These are phyloP conservation scores for Macaria liturata DNA, from an alignment of 2,888 invertebrate species.

Conservation along the genomic window DNA sequence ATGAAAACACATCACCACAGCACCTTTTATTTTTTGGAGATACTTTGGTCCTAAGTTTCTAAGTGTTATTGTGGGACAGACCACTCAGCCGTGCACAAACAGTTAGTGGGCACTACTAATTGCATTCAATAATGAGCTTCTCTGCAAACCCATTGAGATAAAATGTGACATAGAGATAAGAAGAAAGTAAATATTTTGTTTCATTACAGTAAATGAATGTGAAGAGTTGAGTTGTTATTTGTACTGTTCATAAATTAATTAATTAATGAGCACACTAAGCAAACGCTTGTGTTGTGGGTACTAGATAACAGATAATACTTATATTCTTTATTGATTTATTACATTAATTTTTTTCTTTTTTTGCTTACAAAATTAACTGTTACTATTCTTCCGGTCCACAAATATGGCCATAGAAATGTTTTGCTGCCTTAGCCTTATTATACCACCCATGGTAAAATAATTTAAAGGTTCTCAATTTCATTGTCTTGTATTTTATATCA, in stretches of 20 bases:
- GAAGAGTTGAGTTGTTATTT: slow-evolving; percentile 1
- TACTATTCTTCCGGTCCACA: not conserved
- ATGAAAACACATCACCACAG: too few species aligned
- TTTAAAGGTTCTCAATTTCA: too few species aligned
- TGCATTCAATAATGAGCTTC: slow-evolving; percentile 8
- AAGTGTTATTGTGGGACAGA: slow-evolving; percentile 13
- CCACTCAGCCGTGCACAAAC: slow-evolving; percentile 30
- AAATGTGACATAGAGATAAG: slow-evolving; percentile 36
- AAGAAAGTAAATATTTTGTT: slow-evolving; percentile 30
- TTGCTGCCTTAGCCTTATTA: too few species aligned
- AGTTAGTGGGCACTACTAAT: slow-evolving; percentile 31
- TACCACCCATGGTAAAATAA: too few species aligned
- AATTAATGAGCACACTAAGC: not conserved
- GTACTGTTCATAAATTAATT: too few species aligned
- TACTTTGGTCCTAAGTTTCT: too few species aligned
- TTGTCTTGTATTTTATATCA: too few species aligned
- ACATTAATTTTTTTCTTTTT: not conserved
- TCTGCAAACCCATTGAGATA: slow-evolving; percentile 36
- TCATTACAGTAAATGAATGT: slow-evolving; percentile 6
- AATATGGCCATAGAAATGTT: too few species aligned
- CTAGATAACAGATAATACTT: too few species aligned
- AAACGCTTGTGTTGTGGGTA: too few species aligned
- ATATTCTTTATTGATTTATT: not conserved
- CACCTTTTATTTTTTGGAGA: too few species aligned
- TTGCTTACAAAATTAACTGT: not conserved